These are phyloP conservation scores for Heliconius himera DNA, from an alignment of 1,140 invertebrate species.

Conservation along the genomic window DNA sequence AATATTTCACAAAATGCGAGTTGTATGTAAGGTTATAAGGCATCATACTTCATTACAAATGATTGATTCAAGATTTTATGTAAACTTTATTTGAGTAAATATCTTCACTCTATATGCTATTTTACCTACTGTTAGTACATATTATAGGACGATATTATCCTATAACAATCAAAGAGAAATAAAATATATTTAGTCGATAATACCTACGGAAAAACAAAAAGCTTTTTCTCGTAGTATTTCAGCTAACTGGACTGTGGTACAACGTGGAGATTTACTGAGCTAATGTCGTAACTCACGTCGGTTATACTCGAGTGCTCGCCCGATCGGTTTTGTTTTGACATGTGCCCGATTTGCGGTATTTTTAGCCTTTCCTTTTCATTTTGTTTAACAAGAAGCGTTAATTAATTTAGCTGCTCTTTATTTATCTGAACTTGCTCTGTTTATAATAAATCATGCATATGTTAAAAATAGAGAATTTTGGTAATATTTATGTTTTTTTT, in stretches of 20 bases:
- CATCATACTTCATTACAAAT: too few relatives aligned
- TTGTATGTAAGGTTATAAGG: too few relatives aligned
- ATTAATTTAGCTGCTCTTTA: not conserved
- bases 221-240: conserved; percentile 25
- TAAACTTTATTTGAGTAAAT: too few relatives aligned
- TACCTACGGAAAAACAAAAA: not conserved
- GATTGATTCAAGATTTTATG: too few relatives aligned
- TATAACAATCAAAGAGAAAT: not conserved
- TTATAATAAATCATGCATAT: not conserved
- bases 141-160: not conserved
- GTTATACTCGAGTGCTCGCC: conserved; percentile 31
- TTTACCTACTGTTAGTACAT: too few relatives aligned
- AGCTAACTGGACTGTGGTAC: conserved; percentile 39
- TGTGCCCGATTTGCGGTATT: conserved; percentile 19
- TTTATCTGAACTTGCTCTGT: not conserved
- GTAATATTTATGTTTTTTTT: not conserved
- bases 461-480: not conserved
- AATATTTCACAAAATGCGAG: too few relatives aligned
- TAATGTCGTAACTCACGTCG: conserved; percentile 44
- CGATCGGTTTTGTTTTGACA: conserved; percentile 44
- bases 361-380: conserved; percentile 22
- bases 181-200: not conserved
- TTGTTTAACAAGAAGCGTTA: not conserved
- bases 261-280: conserved; percentile 42
- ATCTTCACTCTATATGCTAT: too few relatives aligned